These are phyloP conservation scores for Tympanoctomys barrerae DNA, from an alignment of 2,797 vertebrate species.

Conservation along the genomic window DNA sequence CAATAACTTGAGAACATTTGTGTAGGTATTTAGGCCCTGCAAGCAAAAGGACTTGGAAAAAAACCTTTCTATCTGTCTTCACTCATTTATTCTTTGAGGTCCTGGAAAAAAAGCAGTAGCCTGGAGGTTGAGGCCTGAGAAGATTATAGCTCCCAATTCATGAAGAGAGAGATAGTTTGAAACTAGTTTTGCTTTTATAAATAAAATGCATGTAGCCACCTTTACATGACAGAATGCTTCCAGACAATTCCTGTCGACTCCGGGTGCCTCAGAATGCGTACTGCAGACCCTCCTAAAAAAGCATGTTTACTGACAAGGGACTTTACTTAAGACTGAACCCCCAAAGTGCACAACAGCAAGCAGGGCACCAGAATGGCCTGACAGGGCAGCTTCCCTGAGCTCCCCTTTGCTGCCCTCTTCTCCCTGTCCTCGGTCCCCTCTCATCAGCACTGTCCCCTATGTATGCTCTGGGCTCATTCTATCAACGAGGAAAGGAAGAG, in stretches of 20 bases:
- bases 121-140: background rate
- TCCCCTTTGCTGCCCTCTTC: background rate
- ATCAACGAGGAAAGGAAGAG: background rate
- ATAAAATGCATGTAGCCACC: background rate
- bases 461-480: background rate
- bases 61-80: background rate
- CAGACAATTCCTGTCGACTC: background rate
- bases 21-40: background rate
- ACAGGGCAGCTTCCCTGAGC: background rate
- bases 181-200: constrained; percentile 59
- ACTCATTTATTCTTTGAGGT: background rate
- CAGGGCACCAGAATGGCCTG: background rate
- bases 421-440: background rate
- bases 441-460: background rate
- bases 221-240: constrained; percentile 50
- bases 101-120: background rate
- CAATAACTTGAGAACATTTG: background rate
- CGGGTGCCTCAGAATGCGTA: background rate
- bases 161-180: constrained; percentile 30
- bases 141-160: constrained; percentile 22
- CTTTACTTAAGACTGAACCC: constrained; percentile 21
- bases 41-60: background rate
- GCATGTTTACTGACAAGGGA: constrained; percentile 5
- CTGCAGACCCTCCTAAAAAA: background rate
- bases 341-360: background rate